Base-by-base conservation (phyloP, 2,888 invertebrate genomes). In the Thalpophila matura region DNA sequence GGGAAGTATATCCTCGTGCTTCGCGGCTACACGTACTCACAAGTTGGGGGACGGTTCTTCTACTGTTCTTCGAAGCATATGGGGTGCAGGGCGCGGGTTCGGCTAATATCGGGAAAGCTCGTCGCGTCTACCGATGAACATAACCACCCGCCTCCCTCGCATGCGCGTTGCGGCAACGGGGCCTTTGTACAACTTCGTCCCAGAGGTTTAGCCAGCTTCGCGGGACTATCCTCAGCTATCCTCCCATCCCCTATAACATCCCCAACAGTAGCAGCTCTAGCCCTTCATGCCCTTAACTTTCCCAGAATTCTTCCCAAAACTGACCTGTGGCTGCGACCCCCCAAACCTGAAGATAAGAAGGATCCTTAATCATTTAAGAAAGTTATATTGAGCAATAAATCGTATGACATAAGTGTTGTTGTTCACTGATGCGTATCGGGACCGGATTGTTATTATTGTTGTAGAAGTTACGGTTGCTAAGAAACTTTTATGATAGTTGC, bases 51-150 rank as follows among this genome's bases (percentile, higher is more conserved):
- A n/a, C 82, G 95, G 62, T 94, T 94, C 80, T 95, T 94, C 85
- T 95, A 95, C 85, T 95, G 95, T 62, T 94, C 94, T 1, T 94
- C 94, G 35, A 95, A 95, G 84, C 95, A 95, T 54, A 93, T 93
- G 88, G 95, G 95, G 9, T 95, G 95, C 76, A 79, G 92, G 45
- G 95, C 95, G 37, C 82, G 95, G 40, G 94, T 95, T 50, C 81
- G 94, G 5, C 80, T 94, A 38, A 84, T 91, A 63, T 84, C 87
- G 1, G 94, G 94, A 9, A 90, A 91, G 81, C 83, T 94, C 68
- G 88, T 94, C 20, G 89, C 92, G 1, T 93, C 94, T 0, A 91
- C 91, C 1, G 94, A 94, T 53, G 86, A 83, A 29, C 94, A 94
- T 72, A 94, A 94, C 72, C 95, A 95, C 77, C 89, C 92, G 29